phyloP scores from a whole-genome alignment of 1,140 invertebrate species.

The Drosophila eugracilis region DNA sequence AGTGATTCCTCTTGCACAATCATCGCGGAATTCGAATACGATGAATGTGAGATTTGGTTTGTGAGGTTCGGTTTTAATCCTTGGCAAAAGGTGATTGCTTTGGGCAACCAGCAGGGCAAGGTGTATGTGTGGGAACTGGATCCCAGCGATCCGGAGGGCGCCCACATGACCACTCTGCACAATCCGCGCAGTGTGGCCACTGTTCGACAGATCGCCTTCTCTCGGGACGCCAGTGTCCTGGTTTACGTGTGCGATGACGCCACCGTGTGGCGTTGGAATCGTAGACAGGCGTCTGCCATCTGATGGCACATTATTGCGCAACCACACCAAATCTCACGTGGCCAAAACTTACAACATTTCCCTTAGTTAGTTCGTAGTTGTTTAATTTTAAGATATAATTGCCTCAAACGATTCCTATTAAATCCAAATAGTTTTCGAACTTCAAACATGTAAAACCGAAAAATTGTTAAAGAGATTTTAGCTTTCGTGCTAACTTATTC shows the following conservation, averaged over 20 bases:
- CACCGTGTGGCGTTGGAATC: constrained; percentile 97
- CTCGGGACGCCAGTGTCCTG: constrained; percentile 93
- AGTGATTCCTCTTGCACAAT: constrained; percentile 81
- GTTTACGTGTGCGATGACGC: constrained; percentile 91
- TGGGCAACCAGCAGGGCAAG: constrained; percentile 96
- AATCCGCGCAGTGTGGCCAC: constrained; percentile 94
- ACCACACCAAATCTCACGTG: constrained; percentile 76
- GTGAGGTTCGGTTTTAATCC: constrained; percentile 97
- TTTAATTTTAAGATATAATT: constrained; percentile 7
- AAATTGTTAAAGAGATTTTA: neutral
- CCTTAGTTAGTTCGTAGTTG: constrained; percentile 62
- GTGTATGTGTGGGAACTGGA: constrained; percentile 98
- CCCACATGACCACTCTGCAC: constrained; percentile 90
- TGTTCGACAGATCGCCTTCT: constrained; percentile 95
- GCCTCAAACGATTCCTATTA: neutral
- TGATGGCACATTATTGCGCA: constrained; percentile 10
- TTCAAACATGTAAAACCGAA: neutral
- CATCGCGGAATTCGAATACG: constrained; percentile 96
- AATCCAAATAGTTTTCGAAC: neutral
- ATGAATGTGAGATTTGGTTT: constrained; percentile 99
- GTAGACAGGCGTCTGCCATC: constrained; percentile 50
- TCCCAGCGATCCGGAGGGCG: constrained; percentile 91
- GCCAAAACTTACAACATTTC: constrained; percentile 60
- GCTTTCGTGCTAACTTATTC: neutral
- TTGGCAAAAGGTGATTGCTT: constrained; percentile 92